Base-by-base conservation (phyloP, 1,140 invertebrate species). In the Drosophila pallidifrons region DNA sequence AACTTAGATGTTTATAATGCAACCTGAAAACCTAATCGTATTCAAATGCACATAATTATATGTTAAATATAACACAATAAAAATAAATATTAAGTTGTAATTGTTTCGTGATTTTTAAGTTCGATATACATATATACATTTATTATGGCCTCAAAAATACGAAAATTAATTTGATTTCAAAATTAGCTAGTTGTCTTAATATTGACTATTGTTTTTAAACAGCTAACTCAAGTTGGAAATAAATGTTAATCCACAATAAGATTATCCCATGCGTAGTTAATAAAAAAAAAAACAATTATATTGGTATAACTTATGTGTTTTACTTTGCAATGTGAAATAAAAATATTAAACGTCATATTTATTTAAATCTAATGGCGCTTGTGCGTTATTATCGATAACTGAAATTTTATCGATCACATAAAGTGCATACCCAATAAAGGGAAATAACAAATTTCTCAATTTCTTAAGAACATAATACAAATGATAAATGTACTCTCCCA, bases 11-110 rank as follows among this genome's bases (percentile, higher is more conserved):
- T 49, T 35, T 58, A 25, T 35, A 38, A 16, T 32, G 30, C 6
- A 15, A 49, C 15, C 15, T 47, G 46, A 47, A 47, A 47, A 13
- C 49, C 25, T 30, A 30, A 55, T 55, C 28, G 52, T 35, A 35
- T 57, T 41, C 5, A 54, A 61, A 61, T 54, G 47, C 32, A 65
- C 16, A 69, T 52, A 70, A 54, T 25, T 54, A 63, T 54, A 70
- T 61, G 32, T 59, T 67, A 13, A 60, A 69, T 38, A 43, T 25
- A 35, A 49, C n/a, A 6, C 51, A 57, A 15, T 51, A 59, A n/a
- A 2, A 8, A 41, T 57, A 15, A 57, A 6, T 52, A 10, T 41
- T 11, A 28, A 45, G 45, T 45, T 41, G 45, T 47, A 45, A 60
- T 30, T 60, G 32, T 69, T 60, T 43, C 16, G 20, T 7, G n/a